These are phyloP conservation scores for Coleophora flavipennella DNA, from an alignment of 2,888 invertebrate species.

Conservation along the genomic window DNA sequence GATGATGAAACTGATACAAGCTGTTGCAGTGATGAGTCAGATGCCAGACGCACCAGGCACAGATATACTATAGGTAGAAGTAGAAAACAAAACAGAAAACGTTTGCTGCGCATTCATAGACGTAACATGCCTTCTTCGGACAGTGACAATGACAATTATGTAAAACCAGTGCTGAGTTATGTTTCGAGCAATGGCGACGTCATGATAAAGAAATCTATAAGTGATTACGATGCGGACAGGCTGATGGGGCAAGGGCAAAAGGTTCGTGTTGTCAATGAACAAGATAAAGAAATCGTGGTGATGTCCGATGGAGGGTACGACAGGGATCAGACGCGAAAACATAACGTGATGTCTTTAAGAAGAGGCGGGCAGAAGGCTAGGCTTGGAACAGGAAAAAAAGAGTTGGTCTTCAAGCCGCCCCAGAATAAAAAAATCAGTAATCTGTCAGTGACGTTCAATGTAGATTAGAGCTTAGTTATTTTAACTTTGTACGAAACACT, in stretches of 20 bases:
- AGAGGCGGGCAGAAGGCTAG: too few relatives aligned
- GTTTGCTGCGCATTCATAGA: too few relatives aligned
- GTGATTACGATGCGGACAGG: not conserved
- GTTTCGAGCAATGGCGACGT: constrained; percentile 22
- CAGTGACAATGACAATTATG: constrained; percentile 15
- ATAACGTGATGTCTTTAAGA: not conserved
- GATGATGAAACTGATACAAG: not conserved
- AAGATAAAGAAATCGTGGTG: not conserved
- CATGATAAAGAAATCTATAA: constrained; percentile 7
- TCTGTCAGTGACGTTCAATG: constrained; percentile 43
- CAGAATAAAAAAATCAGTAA: constrained; percentile 39
- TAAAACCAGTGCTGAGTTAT: constrained; percentile 25
- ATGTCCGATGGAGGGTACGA: not conserved
- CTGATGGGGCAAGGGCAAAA: not conserved
- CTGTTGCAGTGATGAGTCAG: not conserved
- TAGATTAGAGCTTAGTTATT: constrained; percentile 17
- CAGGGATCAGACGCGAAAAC: not conserved
- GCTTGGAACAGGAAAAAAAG: constrained; percentile 29
- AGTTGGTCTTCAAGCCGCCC: constrained; percentile 39
- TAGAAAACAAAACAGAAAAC: not conserved
- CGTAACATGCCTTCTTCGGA: not conserved
- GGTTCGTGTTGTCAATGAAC: too few relatives aligned
- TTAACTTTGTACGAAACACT: too few relatives aligned
- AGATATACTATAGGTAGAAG: not conserved
- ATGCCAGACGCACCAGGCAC: not conserved